Percentiles rank a stretch among this genome's conserved stretches.
These are phyloP conservation scores for Tenodera sinensis DNA, from an alignment of 2,888 invertebrate species.

Conservation along the genomic window DNA sequence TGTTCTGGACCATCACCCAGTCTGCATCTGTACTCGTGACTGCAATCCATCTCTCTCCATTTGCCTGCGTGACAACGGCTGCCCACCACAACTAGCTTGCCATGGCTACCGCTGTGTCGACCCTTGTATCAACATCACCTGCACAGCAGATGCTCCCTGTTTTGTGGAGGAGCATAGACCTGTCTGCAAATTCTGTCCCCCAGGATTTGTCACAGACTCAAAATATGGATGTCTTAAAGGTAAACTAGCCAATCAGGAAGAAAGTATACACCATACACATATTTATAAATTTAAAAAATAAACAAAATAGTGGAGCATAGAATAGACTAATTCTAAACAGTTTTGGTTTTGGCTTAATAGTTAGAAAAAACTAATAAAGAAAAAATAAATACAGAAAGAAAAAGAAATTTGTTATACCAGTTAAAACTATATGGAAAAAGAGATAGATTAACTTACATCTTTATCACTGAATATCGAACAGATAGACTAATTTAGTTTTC, in stretches of 20 bases:
- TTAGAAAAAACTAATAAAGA: neutral
- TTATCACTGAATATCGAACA: neutral
- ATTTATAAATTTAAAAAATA: neutral
- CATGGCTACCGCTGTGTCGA: constrained; percentile 86
- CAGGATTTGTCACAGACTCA: constrained; percentile 87
- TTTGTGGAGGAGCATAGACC: constrained; percentile 92
- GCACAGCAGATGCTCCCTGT: constrained; percentile 82
- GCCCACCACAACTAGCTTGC: constrained; percentile 80
- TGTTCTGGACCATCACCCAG: constrained; percentile 80
- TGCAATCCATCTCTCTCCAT: constrained; percentile 83
- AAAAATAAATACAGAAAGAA: neutral
- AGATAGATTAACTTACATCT: neutral
- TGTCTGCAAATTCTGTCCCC: constrained; percentile 93
- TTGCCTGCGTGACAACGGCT: constrained; percentile 85
- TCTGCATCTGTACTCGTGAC: constrained; percentile 83
- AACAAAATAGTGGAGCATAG: neutral
- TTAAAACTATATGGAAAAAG: neutral
- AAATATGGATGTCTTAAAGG: constrained; percentile 95
- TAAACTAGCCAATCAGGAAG: constrained; percentile 52
- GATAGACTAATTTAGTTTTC: neutral
- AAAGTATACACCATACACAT: neutral
- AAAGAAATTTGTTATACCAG: neutral
- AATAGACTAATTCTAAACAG: constrained; percentile 21
- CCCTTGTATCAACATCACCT: constrained; percentile 81
- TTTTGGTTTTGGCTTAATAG: constrained; percentile 20